Evolutionary conservation across 1,140 invertebrate species (phyloP).

Genomic region (Zaprionus inermis): DNA sequence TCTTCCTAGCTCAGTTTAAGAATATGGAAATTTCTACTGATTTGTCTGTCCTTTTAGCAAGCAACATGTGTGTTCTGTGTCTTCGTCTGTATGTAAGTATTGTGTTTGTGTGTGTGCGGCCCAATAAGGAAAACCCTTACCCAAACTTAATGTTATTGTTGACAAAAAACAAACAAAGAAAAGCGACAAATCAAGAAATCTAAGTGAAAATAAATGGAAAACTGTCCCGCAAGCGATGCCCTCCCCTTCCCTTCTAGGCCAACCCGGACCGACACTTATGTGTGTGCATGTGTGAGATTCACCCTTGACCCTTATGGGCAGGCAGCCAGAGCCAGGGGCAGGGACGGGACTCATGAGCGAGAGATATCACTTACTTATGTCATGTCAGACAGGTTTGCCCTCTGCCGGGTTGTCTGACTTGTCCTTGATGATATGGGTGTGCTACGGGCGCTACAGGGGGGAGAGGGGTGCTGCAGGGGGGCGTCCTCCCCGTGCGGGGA

Average conservation of each 20-base stretch:
- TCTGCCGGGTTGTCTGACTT: conserved; percentile 20
- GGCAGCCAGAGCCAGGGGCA: not conserved
- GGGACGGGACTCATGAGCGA: conserved; percentile 57
- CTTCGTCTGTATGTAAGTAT: too few species aligned
- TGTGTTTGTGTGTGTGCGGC: conserved; percentile 1
- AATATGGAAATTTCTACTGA: conserved; percentile 79
- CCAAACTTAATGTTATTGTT: conserved; percentile 56
- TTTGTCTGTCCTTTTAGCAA: conserved; percentile 70
- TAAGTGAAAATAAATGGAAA: conserved; percentile 73
- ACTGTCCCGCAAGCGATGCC: conserved; percentile 15
- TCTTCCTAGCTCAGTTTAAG: conserved; percentile 64
- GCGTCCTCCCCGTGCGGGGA: conserved; percentile 4
- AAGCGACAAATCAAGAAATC: conserved; percentile 36
- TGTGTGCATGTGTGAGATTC: conserved; percentile 29
- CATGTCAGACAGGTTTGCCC: conserved; percentile 67
- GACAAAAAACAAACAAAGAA: conserved; percentile 57
- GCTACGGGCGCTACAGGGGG: not conserved
- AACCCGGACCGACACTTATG: conserved; percentile 36
- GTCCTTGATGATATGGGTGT: not conserved
- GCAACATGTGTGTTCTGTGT: conserved; percentile 40
- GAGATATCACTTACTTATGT: conserved; percentile 75
- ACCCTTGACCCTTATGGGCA: conserved; percentile 28
- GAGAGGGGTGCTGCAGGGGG: not conserved
- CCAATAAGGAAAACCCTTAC: conserved; percentile 36
- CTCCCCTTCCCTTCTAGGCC: not conserved